phyloP scores from a whole-genome alignment of 1,140 invertebrate genomes.

The Megathymus violae region DNA sequence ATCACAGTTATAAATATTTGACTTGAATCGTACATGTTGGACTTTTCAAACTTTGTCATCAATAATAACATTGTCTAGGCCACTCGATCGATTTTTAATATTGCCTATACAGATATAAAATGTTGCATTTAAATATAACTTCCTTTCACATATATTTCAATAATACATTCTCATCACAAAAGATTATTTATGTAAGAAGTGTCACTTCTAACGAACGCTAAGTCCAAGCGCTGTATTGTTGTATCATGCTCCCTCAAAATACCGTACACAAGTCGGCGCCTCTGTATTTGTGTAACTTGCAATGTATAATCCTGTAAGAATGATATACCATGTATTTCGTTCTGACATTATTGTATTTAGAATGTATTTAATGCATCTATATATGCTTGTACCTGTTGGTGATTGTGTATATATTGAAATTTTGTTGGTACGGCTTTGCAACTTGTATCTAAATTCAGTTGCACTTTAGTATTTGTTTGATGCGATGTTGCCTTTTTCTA shows the following conservation, averaged over 20 bases:
- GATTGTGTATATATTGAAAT: slow-evolving; percentile 26
- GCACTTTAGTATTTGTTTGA: not conserved
- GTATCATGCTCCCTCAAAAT: slow-evolving; percentile 8
- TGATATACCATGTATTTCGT: slow-evolving; percentile 8
- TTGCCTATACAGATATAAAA: no score
- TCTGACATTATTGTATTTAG: slow-evolving; percentile 31
- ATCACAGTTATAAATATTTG: no score
- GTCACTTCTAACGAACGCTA: slow-evolving; percentile 2
- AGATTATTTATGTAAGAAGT: slow-evolving; percentile 3
- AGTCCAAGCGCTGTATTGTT: not conserved
- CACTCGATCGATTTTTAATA: no score
- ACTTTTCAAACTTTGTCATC: no score
- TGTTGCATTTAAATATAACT: no score
- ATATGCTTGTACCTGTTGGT: slow-evolving; percentile 44
- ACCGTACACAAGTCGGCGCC: slow-evolving; percentile 1
- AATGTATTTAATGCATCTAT: slow-evolving; percentile 43
- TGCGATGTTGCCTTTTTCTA: slow-evolving; percentile 82
- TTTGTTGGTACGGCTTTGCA: slow-evolving; percentile 10
- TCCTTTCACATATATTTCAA: no score
- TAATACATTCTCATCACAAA: no score
- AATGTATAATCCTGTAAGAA: slow-evolving; percentile 11
- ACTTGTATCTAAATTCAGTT: no score
- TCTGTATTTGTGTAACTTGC: slow-evolving; percentile 34
- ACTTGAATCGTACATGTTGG: no score
- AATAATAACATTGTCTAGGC: no score